Evolutionary conservation across 2,888 invertebrate genomes (phyloP), one percentile per base, ranked within the genome.

Genomic region (Pammene fasciana): DNA sequence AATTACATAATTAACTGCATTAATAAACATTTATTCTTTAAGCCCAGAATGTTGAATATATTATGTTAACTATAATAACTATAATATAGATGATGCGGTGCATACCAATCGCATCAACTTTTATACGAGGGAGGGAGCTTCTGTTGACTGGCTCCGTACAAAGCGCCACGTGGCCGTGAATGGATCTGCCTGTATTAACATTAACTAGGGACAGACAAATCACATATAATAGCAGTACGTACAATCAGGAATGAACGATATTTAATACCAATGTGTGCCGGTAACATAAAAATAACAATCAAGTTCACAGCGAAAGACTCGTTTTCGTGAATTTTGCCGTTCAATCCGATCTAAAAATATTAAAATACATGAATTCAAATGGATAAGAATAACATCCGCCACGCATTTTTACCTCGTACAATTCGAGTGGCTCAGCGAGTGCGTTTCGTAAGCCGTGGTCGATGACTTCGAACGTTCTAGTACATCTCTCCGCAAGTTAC

Each of bases 381-480:
- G 34, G 45, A 45, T 54, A 54, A 45, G 18, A 41, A 50, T 46
- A 64, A 50, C 38, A 62, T 62, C 52, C 18, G 50, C 61, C 41
- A 52, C 16, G 62, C 50, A 62, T 41, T 52, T 61, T 68, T 65
- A 45, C 73, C 71, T 74, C 74, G 70, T 76, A 80, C 79, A 78
- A 78, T 78, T 77, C 79, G 80, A 81, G 84, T 81, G 80, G 82
- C 80, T 80, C 80, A 79, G 79, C 78, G 77, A 78, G 80, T 79
- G 84, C 74, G 81, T 91, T 90, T 90, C 91, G 90, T 91, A 91
- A 92, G 86, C 85, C 85, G 88, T 92, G 92, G 92, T 92, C 92
- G 92, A 92, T 92, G 92, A 92, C 92, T 89, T 85, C 88, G 90
- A 92, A 92, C 86, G 88, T 91, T 91, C 90, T 87, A 89, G 91